Base-by-base conservation (phyloP, 2,113 vertebrate species). In the Brevimyrus niger region DNA sequence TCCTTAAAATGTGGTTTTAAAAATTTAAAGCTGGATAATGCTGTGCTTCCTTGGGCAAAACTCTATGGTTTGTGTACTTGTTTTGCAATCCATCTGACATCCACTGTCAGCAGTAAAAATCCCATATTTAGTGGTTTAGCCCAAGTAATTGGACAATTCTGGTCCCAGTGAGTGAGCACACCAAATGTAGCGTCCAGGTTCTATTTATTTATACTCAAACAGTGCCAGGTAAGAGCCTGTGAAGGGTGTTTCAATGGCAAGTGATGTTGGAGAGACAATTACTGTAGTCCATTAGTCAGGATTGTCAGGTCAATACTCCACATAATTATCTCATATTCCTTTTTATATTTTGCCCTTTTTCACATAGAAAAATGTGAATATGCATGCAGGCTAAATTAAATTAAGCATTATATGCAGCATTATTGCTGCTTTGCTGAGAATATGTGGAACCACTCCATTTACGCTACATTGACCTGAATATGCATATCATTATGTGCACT, bases 371-470 rank as follows among this genome's bases (percentile, higher is more conserved):
- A 47, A 27, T 48, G 83, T 47, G 83, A n/a, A 86, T 48, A 85
- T n/a, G 21, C 47, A 86, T 48, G 23, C 83, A 27, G 44, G 44
- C 83, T 48, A 86, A 86, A 86, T 86, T 48, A 47, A 48, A 86
- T 86, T 86, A 86, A 86, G 35, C 35, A 80, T 80, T 80, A 80
- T 80, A 42, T 80, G 15, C 73, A 47, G 44, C 21, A 47, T 84
- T 84, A 84, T 23, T 46, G 19, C 65, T 46, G 44, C 82, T n/a
- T 46, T 46, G 46, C 82, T n/a, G 19, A 84, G 44, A 84, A 84
- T 84, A 84, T 84, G 82, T n/a, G 44, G 82, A 84, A 46, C 82
- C 82, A 80, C 73, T 84, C 42, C 23, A 84, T 84, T 47, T 47
- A 47, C 7, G 19, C 82, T 47, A 11, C 42, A 46, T 11, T 84